Evolutionary conservation across 2,888 invertebrate genomes (phyloP).

Genomic region (Dusona sp.): DNA sequence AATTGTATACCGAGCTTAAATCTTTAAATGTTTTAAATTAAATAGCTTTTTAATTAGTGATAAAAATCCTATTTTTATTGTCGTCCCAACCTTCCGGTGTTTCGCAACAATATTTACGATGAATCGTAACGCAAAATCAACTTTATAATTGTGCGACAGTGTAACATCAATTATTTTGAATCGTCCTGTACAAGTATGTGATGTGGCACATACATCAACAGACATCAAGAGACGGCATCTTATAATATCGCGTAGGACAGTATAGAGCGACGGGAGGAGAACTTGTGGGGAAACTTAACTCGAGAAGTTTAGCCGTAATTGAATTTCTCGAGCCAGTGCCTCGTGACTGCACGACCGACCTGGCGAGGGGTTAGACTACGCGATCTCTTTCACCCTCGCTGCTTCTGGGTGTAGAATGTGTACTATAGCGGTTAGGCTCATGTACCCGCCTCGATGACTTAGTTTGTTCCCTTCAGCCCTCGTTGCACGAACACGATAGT

Average conservation of each 20-base stretch:
- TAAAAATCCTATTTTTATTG: no score
- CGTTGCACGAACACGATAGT: conserved; percentile 14
- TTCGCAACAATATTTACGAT: no score
- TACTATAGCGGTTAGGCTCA: conserved; percentile 52
- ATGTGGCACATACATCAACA: conserved; percentile 38
- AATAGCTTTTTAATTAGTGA: no score
- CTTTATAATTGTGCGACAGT: not conserved
- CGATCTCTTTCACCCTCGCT: conserved; percentile 70
- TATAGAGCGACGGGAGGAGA: conserved; percentile 64
- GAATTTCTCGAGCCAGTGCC: conserved; percentile 84
- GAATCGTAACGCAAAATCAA: not conserved
- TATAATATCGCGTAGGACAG: conserved; percentile 41
- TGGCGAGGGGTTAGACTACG: conserved; percentile 59
- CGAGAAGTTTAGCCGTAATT: conserved; percentile 84
- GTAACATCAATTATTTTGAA: not conserved
- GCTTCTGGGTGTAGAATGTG: conserved; percentile 48
- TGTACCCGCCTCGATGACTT: conserved; percentile 55
- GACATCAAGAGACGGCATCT: conserved; percentile 22
- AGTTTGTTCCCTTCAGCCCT: conserved; percentile 36
- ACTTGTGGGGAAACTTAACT: conserved; percentile 77
- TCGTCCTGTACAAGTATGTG: not conserved
- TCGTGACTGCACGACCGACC: conserved; percentile 75
- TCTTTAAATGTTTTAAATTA: no score
- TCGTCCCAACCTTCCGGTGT: no score
- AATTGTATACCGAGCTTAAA: no score